phyloP scores from a whole-genome alignment of 2,113 vertebrate species.

The Platysternon megacephalum region DNA sequence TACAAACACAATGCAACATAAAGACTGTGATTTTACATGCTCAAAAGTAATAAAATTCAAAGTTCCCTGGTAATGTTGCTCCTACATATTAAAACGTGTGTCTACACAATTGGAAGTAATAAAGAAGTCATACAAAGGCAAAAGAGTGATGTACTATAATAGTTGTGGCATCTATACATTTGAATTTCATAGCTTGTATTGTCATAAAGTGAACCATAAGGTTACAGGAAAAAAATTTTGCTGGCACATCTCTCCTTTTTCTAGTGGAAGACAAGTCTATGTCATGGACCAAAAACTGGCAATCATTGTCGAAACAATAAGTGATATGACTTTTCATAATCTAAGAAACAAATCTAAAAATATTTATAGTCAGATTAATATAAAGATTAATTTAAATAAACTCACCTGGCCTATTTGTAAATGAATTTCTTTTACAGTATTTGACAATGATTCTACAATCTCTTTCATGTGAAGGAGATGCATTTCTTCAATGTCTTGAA shows the following conservation, averaged over 20 bases:
- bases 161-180: neutral
- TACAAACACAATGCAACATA: no score
- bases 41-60: neutral
- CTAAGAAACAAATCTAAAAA: neutral
- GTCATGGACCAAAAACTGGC: neutral
- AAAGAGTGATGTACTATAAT: neutral
- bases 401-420: slow-evolving; percentile 94
- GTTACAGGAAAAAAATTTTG: neutral
- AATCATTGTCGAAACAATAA: neutral
- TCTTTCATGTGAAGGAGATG: slow-evolving; percentile 95
- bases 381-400: slow-evolving; percentile 7
- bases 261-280: neutral
- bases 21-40: neutral
- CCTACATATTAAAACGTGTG: neutral
- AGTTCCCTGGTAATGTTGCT: neutral
- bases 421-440: slow-evolving; percentile 93
- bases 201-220: neutral
- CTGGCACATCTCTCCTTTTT: neutral
- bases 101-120: neutral
- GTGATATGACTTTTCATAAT: neutral
- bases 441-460: slow-evolving; percentile 92
- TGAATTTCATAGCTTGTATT: neutral
- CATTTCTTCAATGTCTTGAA: slow-evolving; percentile 97
- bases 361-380: neutral
- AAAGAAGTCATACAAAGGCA: neutral